Evolutionary conservation across 2,113 vertebrate genomes (phyloP), one percentile per base, ranked within the genome.

Genomic region (Brachyhypopomus occidentalis): DNA sequence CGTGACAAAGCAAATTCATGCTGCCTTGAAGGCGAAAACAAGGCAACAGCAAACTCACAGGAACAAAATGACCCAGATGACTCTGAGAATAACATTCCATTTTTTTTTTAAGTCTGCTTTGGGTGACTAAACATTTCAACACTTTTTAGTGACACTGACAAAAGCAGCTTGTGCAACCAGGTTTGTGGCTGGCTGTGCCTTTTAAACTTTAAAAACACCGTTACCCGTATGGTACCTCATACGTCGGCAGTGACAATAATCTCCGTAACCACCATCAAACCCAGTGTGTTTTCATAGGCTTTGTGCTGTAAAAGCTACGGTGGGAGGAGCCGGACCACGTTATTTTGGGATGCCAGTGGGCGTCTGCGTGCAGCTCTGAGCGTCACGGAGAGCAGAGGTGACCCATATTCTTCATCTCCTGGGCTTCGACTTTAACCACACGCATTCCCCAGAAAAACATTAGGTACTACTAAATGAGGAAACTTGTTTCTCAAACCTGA

Each of bases 381-480:
- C 45, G 80, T 82, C 80, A 85, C 25, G 14, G 22, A 60, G 63
- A n/a, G 25, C 25, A 41, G 48, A 71, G 56, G 14, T 78, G 84
- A 85, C 84, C 80, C 80, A 79, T 52, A 85, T 82, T 76, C 63
- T 74, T 52, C 69, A 59, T 52, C 75, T 55, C 78, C 9, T 70
- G 78, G 79, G 20, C 3, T 81, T 80, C 12, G 55, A 20, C 34
- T 9, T 58, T 23, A 77, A 48, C 23, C 14, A 23, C 58, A 59
- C 48, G 23, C 22, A 48, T 19, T 74, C 59, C 52, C 1, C 3
- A 62, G 12, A 62, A 62, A 60, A 52, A 80, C 6, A 23, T 55
- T 14, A 58, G n/a, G 38, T 27, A 27, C 9, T 2, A 56, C 72
- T 80, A 34, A 80, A 70, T 52, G n/a, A 16, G 71, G 70, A 27